Conservation (phyloP, 2,113 vertebrate genomes). For the Amphiprion percula region DNA sequence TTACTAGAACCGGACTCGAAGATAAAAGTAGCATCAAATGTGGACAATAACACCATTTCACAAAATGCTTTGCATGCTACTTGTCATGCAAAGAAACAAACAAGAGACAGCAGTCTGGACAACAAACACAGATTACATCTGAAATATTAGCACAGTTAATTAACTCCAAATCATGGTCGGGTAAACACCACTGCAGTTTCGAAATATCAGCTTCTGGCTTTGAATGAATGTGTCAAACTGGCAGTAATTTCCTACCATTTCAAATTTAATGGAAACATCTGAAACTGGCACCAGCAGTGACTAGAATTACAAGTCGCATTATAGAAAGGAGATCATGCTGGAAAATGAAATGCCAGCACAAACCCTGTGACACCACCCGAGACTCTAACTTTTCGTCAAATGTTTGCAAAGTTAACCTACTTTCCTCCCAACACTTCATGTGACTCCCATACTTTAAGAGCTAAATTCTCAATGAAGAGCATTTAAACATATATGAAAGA, state of each 20-base stretch:
- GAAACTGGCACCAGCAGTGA: slow-evolving; percentile 32
- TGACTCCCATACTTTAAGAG: not conserved
- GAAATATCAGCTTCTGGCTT: slow-evolving; percentile 55
- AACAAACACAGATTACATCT: slow-evolving; percentile 68
- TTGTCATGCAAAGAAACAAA: slow-evolving; percentile 61
- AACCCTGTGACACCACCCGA: slow-evolving; percentile 21
- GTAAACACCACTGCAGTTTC: slow-evolving; percentile 64
- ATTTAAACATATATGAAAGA: slow-evolving; percentile 46
- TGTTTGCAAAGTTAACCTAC: slow-evolving; percentile 27
- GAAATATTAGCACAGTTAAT: slow-evolving; percentile 76
- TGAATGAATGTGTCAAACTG: slow-evolving; percentile 70
- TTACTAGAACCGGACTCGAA: not conserved
- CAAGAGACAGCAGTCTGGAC: slow-evolving; percentile 56
- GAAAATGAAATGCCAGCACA: slow-evolving; percentile 21
- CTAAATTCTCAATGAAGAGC: slow-evolving; percentile 43
- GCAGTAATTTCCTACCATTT: slow-evolving; percentile 69
- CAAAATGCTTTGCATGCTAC: slow-evolving; percentile 9
- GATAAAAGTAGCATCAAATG: not conserved
- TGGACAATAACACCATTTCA: slow-evolving; percentile 4
- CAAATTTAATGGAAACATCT: slow-evolving; percentile 66
- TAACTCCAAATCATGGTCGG: slow-evolving; percentile 62
- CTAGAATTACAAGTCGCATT: slow-evolving; percentile 41
- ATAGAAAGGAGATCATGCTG: slow-evolving; percentile 16
- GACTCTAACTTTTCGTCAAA: not conserved
- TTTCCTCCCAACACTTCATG: slow-evolving; percentile 9